Conservation (phyloP, 53 echinoderm and acorn worm species). For the Paelopatides confundens region DNA sequence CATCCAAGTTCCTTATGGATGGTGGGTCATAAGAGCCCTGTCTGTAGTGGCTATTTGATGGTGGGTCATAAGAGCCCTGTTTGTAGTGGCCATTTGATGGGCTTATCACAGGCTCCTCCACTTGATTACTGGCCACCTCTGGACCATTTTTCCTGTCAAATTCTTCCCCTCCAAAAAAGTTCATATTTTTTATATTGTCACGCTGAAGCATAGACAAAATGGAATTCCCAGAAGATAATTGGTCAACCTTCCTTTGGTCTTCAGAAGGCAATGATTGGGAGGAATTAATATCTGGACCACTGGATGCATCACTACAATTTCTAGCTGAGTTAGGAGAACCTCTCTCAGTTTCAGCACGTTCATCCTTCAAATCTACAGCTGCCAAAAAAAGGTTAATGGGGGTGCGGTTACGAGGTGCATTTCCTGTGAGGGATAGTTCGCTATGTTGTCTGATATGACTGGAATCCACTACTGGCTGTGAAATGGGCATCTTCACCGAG, state of each 20-base stretch:
- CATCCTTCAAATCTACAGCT: constrained; percentile 26
- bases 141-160: constrained; percentile 41
- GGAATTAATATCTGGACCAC: not conserved
- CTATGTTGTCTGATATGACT: not conserved
- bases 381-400: constrained; percentile 41
- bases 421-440: not conserved
- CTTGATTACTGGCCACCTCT: constrained; percentile 31
- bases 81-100: not conserved
- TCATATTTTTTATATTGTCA: constrained; percentile 53
- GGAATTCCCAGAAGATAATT: constrained; percentile 57
- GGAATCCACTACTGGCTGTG: not conserved
- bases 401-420: constrained; percentile 43
- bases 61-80: constrained; percentile 15
- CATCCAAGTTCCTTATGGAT: no score
- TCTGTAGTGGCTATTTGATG: not conserved
- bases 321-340: not conserved
- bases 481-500: not conserved
- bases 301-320: not conserved
- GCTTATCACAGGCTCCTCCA: not conserved
- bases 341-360: not conserved
- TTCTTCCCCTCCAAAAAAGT: constrained; percentile 32
- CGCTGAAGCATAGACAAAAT: constrained; percentile 71
- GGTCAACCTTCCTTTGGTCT: constrained; percentile 67
- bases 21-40: not conserved
- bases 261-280: constrained; percentile 51